Conservation (phyloP, 2,888 invertebrate species). For the Leucophenga montana region DNA sequence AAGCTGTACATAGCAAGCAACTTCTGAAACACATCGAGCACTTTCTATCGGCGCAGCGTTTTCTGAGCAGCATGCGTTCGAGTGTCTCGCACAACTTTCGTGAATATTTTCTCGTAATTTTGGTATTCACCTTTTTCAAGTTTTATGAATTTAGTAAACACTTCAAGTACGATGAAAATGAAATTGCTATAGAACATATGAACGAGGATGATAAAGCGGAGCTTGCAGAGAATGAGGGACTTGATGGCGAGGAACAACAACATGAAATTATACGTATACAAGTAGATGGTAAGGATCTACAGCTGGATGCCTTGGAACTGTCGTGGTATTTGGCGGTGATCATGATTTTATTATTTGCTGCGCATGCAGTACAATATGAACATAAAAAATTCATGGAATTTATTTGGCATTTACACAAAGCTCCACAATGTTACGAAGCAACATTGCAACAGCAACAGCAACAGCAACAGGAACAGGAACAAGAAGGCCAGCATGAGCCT, state of each 20-base stretch:
- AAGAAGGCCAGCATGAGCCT: too few species aligned
- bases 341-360: slow-evolving; percentile 41
- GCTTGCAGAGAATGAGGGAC: not conserved
- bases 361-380: slow-evolving; percentile 21
- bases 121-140: slow-evolving; percentile 21
- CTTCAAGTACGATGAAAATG: slow-evolving; percentile 32
- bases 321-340: slow-evolving; percentile 36
- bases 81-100: slow-evolving; percentile 37
- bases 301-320: slow-evolving; percentile 19
- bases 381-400: too few species aligned
- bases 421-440: too few species aligned
- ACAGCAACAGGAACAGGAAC: too few species aligned
- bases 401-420: too few species aligned
- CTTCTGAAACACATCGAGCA: too few species aligned
- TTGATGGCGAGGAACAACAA: too few species aligned
- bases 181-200: slow-evolving; percentile 42
- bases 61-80: slow-evolving; percentile 10
- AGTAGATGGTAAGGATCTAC: too few species aligned
- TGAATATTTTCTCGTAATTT: slow-evolving; percentile 39
- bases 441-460: too few species aligned
- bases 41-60: not conserved
- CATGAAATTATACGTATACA: too few species aligned
- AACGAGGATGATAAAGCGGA: slow-evolving; percentile 33
- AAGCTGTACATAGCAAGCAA: slow-evolving; percentile 31
- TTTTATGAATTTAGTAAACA: slow-evolving; percentile 16